These are phyloP conservation scores for Meriones psammophilus DNA, from an alignment of 2,797 vertebrate genomes.

Conservation along the genomic window DNA sequence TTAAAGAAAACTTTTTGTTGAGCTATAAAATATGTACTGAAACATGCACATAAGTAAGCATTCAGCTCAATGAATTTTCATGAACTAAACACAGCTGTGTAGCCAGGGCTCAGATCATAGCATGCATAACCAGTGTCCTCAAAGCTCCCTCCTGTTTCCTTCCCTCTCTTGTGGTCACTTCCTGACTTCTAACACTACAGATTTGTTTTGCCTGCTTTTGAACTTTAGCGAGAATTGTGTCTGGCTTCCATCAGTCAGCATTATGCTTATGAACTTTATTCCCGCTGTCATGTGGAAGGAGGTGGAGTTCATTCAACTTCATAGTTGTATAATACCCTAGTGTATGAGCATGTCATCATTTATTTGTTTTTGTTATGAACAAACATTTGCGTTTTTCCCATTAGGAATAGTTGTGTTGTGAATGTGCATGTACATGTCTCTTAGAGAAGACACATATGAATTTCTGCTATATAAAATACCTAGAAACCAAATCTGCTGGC, in stretches of 20 bases:
- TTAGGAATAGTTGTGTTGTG: not conserved
- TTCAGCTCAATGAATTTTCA: slow-evolving; percentile 66
- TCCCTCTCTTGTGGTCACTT: slow-evolving; percentile 29
- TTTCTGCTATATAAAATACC: slow-evolving; percentile 37
- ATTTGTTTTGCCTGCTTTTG: slow-evolving; percentile 54
- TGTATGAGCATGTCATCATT: slow-evolving; percentile 7
- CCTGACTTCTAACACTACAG: slow-evolving; percentile 42
- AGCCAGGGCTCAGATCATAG: slow-evolving; percentile 42
- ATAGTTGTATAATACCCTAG: not conserved
- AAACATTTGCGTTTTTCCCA: slow-evolving; percentile 48
- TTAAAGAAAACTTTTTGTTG: slow-evolving; percentile 49
- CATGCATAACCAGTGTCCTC: not conserved
- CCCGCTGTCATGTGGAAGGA: not conserved
- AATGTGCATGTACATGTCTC: not conserved
- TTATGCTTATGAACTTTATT: slow-evolving; percentile 23
- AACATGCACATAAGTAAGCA: slow-evolving; percentile 18
- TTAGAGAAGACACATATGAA: not conserved
- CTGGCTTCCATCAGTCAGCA: slow-evolving; percentile 23
- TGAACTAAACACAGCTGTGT: slow-evolving; percentile 57
- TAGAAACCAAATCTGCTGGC: slow-evolving; percentile 1
- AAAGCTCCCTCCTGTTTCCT: not conserved
- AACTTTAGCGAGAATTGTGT: slow-evolving; percentile 46
- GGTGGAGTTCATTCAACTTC: not conserved
- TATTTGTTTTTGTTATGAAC: not conserved
- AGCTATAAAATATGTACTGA: slow-evolving; percentile 65